Evolutionary conservation across 1,140 invertebrate genomes (phyloP).

Genomic region (Apis mellifera): Amel_HAv3.1 CM009936.2:5304501-5305000

Average conservation of each 20-base stretch:
- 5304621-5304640: conserved; percentile 25
- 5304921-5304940: conserved; percentile 79
- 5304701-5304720: conserved; percentile 23
- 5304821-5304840: conserved; percentile 93
- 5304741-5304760: conserved; percentile 42
- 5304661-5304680: conserved; percentile 26
- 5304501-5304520: conserved; percentile 15
- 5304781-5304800: conserved; percentile 48
- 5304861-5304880: conserved; percentile 98
- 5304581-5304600: background rate
- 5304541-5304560: conserved; percentile 24
- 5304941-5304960: conserved; percentile 80
- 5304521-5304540: conserved; percentile 22
- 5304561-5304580: conserved; percentile 14
- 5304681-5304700: conserved; percentile 29
- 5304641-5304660: conserved; percentile 10
- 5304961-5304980: conserved; percentile 81
- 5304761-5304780: conserved; percentile 51
- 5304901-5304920: conserved; percentile 85
- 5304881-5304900: conserved; percentile 93
- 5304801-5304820: conserved; percentile 37
- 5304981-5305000: conserved; percentile 80
- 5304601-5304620: conserved; percentile 1
- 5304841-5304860: conserved; percentile 96
- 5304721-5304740: conserved; percentile 36